Conservation (phyloP, 2,797 vertebrate species). For the Phoxinus dragarum region DNA sequence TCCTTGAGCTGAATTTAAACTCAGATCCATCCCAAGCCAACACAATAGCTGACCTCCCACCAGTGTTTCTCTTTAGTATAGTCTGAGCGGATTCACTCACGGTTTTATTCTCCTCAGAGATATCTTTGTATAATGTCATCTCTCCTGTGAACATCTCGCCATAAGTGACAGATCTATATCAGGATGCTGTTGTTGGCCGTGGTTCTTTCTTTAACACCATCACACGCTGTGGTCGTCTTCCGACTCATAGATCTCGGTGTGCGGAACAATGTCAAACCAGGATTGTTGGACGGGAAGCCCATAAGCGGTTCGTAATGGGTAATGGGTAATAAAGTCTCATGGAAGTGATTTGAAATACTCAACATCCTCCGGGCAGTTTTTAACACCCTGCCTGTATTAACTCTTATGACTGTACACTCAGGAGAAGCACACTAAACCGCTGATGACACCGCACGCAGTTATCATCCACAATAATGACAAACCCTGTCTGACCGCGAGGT, state of each 20-base stretch:
- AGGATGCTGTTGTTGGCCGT: neutral
- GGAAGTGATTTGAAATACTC: constrained; percentile 23
- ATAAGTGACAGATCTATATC: constrained; percentile 40
- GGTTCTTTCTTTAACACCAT: neutral
- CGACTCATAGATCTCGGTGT: neutral
- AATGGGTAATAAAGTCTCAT: constrained; percentile 40
- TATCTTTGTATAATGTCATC: neutral
- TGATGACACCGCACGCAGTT: neutral
- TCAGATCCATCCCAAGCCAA: constrained; percentile 8
- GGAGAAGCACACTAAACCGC: neutral
- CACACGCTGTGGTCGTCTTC: neutral
- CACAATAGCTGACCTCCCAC: constrained; percentile 6
- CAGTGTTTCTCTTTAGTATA: neutral
- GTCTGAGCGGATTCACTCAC: neutral
- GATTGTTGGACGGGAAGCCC: neutral
- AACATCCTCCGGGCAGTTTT: constrained; percentile 2
- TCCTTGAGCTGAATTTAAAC: neutral
- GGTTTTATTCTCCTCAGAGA: neutral
- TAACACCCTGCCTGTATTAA: constrained; percentile 36
- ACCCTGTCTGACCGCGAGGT: constrained; percentile 1
- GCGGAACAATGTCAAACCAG: neutral
- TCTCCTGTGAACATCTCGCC: constrained; percentile 11
- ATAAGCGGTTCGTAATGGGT: constrained; percentile 25
- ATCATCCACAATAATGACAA: constrained; percentile 38
- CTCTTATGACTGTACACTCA: constrained; percentile 16